Evolutionary conservation across 2,797 vertebrate genomes (phyloP).

Genomic region (Phalloptychus januarius): DNA sequence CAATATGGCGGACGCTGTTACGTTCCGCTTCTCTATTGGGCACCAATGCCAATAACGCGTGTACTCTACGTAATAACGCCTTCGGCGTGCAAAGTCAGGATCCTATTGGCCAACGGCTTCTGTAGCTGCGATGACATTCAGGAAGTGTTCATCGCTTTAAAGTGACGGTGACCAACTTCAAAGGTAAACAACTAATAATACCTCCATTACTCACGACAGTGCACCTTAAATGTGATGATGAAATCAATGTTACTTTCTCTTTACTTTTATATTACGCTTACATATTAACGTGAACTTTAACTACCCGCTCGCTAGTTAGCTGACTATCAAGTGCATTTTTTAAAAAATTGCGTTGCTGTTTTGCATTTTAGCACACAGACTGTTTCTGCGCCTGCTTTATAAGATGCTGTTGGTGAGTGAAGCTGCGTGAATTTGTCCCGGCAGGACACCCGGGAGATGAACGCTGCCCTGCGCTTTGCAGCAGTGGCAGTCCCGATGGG

Average conservation of each 20-base stretch:
- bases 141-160: conserved; percentile 43
- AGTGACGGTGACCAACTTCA: conserved; percentile 14
- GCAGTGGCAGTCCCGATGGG: conserved; percentile 85
- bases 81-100: neutral
- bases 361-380: neutral
- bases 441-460: conserved; percentile 81
- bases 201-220: neutral
- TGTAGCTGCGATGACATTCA: neutral
- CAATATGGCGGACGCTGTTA: neutral
- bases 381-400: neutral
- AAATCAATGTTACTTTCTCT: neutral
- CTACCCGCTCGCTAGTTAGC: neutral
- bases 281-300: neutral
- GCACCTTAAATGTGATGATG: neutral
- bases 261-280: neutral
- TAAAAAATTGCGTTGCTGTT: neutral
- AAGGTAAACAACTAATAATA: conserved; percentile 62
- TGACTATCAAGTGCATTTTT: conserved; percentile 4
- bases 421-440: conserved; percentile 24
- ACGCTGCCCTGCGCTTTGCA: conserved; percentile 62
- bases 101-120: conserved; percentile 51
- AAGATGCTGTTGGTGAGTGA: neutral
- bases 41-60: neutral
- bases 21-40: neutral
- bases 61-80: neutral